Percentiles rank a stretch among this genome's conserved stretches.
Evolutionary conservation across 1,140 invertebrate species (phyloP).

Genomic region (Heliconius himera): DNA sequence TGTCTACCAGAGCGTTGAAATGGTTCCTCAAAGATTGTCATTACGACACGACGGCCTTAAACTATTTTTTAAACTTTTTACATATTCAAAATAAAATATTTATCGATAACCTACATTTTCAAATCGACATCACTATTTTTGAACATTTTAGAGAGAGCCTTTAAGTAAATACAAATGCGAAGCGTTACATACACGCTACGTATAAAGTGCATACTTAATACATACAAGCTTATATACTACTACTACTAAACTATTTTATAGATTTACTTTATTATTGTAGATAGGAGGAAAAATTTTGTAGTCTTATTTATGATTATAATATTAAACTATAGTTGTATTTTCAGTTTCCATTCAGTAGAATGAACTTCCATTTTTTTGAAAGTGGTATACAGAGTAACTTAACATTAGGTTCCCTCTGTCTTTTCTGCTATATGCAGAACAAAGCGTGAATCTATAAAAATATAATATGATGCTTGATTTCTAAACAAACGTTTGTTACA

Average conservation of each 20-base stretch:
- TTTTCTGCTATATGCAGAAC: neutral
- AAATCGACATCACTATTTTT: neutral
- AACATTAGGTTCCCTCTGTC: neutral
- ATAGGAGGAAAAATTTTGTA: too few species aligned
- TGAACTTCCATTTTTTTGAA: too few species aligned
- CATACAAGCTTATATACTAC: neutral
- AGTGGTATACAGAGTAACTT: too few species aligned
- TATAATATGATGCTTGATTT: too few species aligned
- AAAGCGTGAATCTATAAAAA: neutral
- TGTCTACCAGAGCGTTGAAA: too few species aligned
- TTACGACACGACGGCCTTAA: too few species aligned
- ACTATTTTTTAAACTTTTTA: neutral
- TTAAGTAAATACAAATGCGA: conserved; percentile 22
- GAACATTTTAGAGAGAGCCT: conserved; percentile 21
- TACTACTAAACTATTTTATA: neutral
- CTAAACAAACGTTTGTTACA: too few species aligned
- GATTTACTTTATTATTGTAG: too few species aligned
- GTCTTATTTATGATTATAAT: too few species aligned
- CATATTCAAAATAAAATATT: neutral
- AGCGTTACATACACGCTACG: conserved; percentile 4
- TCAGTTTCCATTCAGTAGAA: too few species aligned
- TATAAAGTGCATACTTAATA: conserved; percentile 2
- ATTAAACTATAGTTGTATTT: too few species aligned
- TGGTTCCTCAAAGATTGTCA: too few species aligned
- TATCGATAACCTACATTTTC: neutral